Conservation (phyloP, 2,113 vertebrate species). For the Tylochromis polylepis region DNA sequence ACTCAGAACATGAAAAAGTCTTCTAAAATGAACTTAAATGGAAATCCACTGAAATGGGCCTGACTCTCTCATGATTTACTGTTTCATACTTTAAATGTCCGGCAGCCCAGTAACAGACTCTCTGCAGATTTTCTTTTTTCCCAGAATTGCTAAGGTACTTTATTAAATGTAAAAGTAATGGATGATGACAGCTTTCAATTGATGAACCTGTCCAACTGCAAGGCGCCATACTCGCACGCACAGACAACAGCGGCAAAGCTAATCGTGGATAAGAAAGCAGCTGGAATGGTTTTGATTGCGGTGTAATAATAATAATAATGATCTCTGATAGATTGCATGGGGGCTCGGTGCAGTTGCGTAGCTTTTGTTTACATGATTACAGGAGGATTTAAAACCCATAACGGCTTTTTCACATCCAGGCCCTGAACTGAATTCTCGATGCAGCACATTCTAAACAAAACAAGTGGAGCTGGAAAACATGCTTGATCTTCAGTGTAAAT, state of each 20-base stretch:
- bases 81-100: slow-evolving; percentile 2
- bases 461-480: background rate
- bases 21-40: slow-evolving; percentile 32
- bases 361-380: slow-evolving; percentile 10
- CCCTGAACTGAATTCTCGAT: background rate
- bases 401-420: background rate
- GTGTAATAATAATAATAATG: background rate
- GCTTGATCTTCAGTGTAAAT: slow-evolving; percentile 26
- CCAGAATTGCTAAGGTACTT: background rate
- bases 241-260: background rate
- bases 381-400: slow-evolving; percentile 16
- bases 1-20: background rate
- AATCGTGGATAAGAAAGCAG: background rate
- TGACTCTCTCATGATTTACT: background rate
- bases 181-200: background rate
- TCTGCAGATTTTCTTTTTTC: background rate
- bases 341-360: background rate
- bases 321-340: background rate
- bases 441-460: background rate
- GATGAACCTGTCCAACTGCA: background rate
- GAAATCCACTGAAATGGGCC: slow-evolving; percentile 12
- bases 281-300: background rate
- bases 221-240: background rate
- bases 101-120: background rate
- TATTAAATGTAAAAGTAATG: slow-evolving; percentile 15